Percentiles rank a stretch among this genome's conserved stretches.
Evolutionary conservation across 2,113 vertebrate species (phyloP).

Genomic region (Scomber japonicus): DNA sequence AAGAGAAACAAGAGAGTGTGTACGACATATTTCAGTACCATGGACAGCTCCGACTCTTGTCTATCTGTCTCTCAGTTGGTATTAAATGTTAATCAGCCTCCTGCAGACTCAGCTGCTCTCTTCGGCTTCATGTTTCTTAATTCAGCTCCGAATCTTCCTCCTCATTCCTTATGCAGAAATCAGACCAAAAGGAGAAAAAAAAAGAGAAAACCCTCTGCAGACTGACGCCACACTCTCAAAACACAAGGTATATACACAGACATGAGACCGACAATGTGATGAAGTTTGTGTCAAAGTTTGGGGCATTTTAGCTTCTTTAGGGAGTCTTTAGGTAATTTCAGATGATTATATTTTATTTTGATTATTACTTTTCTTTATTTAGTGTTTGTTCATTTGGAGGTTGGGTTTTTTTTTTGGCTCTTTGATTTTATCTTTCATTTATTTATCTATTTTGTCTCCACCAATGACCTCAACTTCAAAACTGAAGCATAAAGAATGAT

Average conservation of each 20-base stretch:
- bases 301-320: constrained; percentile 7
- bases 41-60: background rate
- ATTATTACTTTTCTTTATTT: no score
- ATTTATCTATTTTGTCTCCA: no score
- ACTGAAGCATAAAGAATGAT: no score
- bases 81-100: constrained; percentile 77
- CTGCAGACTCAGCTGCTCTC: constrained; percentile 66
- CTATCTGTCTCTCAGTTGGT: constrained; percentile 33
- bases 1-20: background rate
- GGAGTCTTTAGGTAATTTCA: background rate
- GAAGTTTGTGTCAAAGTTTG: background rate
- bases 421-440: no score
- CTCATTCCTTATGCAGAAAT: constrained; percentile 62
- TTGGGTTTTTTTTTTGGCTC: no score
- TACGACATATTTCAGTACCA: constrained; percentile 16
- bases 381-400: no score
- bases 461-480: no score
- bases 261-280: background rate
- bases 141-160: constrained; percentile 59
- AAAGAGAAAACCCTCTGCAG: constrained; percentile 10
- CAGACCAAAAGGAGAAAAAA: background rate
- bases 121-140: constrained; percentile 56
- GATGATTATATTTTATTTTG: no score
- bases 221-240: background rate
- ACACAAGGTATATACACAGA: background rate